Conservation (phyloP, 1,140 invertebrate species). For the Drosophila pectinifera region DNA sequence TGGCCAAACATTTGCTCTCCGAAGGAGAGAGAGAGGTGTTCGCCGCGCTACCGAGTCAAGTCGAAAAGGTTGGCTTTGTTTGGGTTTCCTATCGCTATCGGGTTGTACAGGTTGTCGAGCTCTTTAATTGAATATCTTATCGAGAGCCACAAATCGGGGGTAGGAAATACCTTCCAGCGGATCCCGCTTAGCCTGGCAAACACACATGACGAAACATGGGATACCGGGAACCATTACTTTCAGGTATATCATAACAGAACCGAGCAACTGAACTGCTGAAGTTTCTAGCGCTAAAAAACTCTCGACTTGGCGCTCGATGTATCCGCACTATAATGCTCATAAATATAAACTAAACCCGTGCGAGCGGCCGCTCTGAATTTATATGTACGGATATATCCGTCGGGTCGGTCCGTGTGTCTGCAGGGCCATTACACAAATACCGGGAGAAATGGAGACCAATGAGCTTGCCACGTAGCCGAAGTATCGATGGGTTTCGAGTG, state of each 20-base stretch:
- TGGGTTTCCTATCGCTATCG: slow-evolving; percentile 27
- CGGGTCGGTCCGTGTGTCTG: slow-evolving; percentile 29
- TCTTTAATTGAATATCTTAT: slow-evolving; percentile 57
- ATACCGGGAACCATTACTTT: not conserved
- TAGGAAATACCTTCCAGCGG: slow-evolving; percentile 3
- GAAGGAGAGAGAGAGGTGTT: slow-evolving; percentile 6
- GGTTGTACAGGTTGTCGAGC: slow-evolving; percentile 50
- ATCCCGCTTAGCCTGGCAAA: slow-evolving; percentile 5
- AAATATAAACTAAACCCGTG: slow-evolving; percentile 84
- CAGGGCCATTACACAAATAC: slow-evolving; percentile 58
- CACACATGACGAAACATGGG: slow-evolving; percentile 25
- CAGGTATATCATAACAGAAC: slow-evolving; percentile 20
- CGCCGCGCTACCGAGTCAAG: slow-evolving; percentile 23
- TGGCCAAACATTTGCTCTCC: slow-evolving; percentile 41
- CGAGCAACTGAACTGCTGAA: slow-evolving; percentile 34
- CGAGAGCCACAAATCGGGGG: slow-evolving; percentile 3
- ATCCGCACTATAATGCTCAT: slow-evolving; percentile 85
- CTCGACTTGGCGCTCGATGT: slow-evolving; percentile 73
- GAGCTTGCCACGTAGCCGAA: slow-evolving; percentile 74
- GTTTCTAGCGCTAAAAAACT: slow-evolving; percentile 19
- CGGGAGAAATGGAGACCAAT: slow-evolving; percentile 71
- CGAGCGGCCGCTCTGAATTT: slow-evolving; percentile 57
- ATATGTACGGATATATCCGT: slow-evolving; percentile 56
- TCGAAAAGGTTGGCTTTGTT: slow-evolving; percentile 30
- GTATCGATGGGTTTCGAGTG: slow-evolving; percentile 81